Base-by-base conservation (phyloP, 1,140 invertebrate species). In the Gryllus bimaculatus region DNA sequence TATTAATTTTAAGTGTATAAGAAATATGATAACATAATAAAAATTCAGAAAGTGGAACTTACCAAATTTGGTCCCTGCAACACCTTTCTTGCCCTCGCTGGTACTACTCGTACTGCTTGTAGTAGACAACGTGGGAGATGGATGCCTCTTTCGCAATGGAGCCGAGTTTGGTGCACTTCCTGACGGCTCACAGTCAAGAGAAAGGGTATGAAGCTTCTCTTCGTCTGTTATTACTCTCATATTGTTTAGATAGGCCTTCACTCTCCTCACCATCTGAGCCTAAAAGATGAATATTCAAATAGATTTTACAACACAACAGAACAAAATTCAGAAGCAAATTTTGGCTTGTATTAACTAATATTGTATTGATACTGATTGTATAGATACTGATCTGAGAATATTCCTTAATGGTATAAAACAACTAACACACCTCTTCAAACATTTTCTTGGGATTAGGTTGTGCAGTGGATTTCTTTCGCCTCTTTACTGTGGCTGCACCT, bases 391-490 rank as follows among this genome's bases (percentile, higher is more conserved):
- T 5, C 73, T 13, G 3, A 75, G 75, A 39, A 20, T 39, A 13
- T 47, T 47, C 8, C 75, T 13, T 10, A 75, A 75, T 13, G 13
- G n/a, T 47, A 3, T 13, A 20, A 66, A 4, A 78, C 77, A 12
- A 78, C 3, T 15, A 78, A 79, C 84, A 81, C 82, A 90, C 89
- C 85, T 99, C 97, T 87, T 99, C 97, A 86, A 97, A 98, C 96
- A 99, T 98, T 86, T 98, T 98, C 87, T 98, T 98, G 73, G 95
- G 94, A 87, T 98, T 98, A 0, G 95, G 96, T 0, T 95, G 91
- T 8, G 95, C 93, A 2, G 95, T 92, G 0, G 95, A 96, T 83
- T 98, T 98, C 85, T 97, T 96, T 76, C 96, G 89, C 82, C 94
- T 87, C 84, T 97, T 97, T 6, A 97, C 95, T 0, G 96, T 98